Percentiles rank a stretch among this genome's conserved stretches.
Conservation (phyloP, 2,888 invertebrate genomes). For the Andrena chrysosceles region DNA sequence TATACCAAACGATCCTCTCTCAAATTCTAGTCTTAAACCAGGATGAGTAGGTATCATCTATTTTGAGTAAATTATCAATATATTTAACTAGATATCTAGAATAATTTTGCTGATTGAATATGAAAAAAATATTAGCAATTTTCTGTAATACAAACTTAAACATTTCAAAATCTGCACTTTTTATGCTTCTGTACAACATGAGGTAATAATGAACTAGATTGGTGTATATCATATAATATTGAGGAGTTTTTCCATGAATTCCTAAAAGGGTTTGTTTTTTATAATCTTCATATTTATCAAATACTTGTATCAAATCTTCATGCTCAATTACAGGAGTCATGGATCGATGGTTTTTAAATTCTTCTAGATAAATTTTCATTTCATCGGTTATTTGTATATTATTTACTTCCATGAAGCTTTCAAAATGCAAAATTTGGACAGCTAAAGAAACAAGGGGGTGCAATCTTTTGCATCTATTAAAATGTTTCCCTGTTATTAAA, state of each 20-base stretch:
- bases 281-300: slow-evolving; percentile 5
- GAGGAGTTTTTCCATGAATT: slow-evolving; percentile 2
- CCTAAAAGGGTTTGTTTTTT: background rate
- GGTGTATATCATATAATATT: slow-evolving; percentile 2
- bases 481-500: slow-evolving; percentile 66
- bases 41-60: slow-evolving; percentile 31
- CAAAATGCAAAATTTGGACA: slow-evolving; percentile 73
- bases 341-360: background rate
- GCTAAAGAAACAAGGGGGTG: slow-evolving; percentile 50
- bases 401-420: slow-evolving; percentile 32
- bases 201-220: slow-evolving; percentile 2
- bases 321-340: slow-evolving; percentile 1
- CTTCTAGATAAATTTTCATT: background rate
- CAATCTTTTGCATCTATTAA: slow-evolving; percentile 63
- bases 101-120: slow-evolving; percentile 27
- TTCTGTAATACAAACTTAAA: slow-evolving; percentile 45
- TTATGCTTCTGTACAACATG: slow-evolving; percentile 2
- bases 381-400: slow-evolving; percentile 19
- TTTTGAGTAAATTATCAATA: slow-evolving; percentile 4
- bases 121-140: slow-evolving; percentile 37
- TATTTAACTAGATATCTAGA: slow-evolving; percentile 6
- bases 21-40: background rate
- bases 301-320: slow-evolving; percentile 57
- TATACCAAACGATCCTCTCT: slow-evolving; percentile 21
- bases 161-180: slow-evolving; percentile 21